A percentile compares a stretch with the other conserved stretches of the same genome.
Conservation (phyloP, 2,797 vertebrate species). For the Pygocentrus nattereri region DNA sequence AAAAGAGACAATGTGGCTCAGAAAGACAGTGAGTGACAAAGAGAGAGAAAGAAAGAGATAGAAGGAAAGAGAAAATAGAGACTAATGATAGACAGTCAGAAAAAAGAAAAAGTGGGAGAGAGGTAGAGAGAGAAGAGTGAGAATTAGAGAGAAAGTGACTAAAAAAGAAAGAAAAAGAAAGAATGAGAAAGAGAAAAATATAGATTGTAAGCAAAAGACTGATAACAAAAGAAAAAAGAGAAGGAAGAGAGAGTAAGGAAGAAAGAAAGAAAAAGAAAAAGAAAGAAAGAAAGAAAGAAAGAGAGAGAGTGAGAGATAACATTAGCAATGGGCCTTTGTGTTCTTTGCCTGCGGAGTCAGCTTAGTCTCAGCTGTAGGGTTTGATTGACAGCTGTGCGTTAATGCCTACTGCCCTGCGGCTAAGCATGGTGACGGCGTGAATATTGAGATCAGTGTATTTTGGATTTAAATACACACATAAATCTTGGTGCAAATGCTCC, state of each 20-base stretch:
- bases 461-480: neutral
- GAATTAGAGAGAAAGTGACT: no score
- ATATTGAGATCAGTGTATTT: constrained; percentile 1
- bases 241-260: neutral
- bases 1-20: no score
- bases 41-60: no score
- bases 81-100: no score
- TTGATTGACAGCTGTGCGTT: constrained; percentile 35
- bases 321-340: constrained; percentile 1
- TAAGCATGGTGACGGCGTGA: constrained; percentile 22
- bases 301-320: neutral
- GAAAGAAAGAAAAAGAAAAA: neutral
- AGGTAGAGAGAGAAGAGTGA: no score
- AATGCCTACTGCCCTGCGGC: neutral
- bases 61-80: no score
- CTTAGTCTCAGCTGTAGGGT: neutral
- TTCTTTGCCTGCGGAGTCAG: neutral
- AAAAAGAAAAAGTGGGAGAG: no score
- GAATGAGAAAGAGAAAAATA: no score
- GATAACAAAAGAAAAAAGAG: no score
- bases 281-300: neutral
- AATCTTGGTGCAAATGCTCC: neutral
- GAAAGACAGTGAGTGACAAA: no score
- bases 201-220: no score
- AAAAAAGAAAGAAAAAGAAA: no score